Base-by-base conservation (phyloP, 2,113 vertebrate genomes). In the Circaetus gallicus region DNA sequence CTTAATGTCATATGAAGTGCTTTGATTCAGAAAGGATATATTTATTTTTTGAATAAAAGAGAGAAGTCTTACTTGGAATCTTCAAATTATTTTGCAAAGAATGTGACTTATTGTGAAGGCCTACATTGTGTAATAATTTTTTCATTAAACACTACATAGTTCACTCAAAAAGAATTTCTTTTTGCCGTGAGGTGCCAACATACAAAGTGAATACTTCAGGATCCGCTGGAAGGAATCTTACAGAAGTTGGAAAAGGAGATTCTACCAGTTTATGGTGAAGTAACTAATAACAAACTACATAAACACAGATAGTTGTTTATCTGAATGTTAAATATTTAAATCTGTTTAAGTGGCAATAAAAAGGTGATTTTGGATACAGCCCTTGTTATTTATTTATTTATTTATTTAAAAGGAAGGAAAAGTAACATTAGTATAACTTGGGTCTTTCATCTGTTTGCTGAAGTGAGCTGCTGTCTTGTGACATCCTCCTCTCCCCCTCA, bases 41-140 rank as follows among this genome's bases (percentile, higher is more conserved):
- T 98, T 98, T 98, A 98, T 99, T 99, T 99, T 99, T 98, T 96
- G 97, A 98, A 98, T 98, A 98, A 98, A 98, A 97, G 95, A 97
- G 94, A 97, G 93, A 91, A 95, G 66, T 98, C 97, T 98, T 98
- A 96, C 92, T 90, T 87, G 73, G 92, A 91, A 71, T 88, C 66
- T 95, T 93, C 88, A 56, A 90, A 82, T 95, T 97, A 76, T 96
- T 97, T 98, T 95, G 86, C 31, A 55, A 72, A 82, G 82, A 72
- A 59, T 10, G 74, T 88, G 76, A 84, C 59, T 85, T 59, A 76
- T 36, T 81, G 71, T 94, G 90, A 91, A 84, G 88, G 52, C 82
- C 56, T 59, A 56, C 56, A 31, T 76, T 69, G 45, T 91, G 77
- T 94, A 90, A 59, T 84, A 31, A 8, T 85, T 92, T 95, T 95